Evolutionary conservation across 2,888 invertebrate species (phyloP), one percentile per base, ranked within the genome.

Genomic region (Rhynchonema sp.): DNA sequence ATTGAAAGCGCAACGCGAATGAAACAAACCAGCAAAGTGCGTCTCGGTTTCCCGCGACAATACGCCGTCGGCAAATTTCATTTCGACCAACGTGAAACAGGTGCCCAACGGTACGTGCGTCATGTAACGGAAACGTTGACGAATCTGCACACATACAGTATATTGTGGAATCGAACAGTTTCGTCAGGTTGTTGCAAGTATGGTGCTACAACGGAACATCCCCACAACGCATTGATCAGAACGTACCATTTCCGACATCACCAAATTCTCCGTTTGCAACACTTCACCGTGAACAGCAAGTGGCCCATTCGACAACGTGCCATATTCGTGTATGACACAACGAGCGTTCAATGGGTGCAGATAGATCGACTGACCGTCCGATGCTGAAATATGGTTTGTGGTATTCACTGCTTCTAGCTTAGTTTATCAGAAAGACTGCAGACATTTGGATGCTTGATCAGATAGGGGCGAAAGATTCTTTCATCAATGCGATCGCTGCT

Each of bases 311-410:
- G 85, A 84, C 61, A 92, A 68, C 76, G 81, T 80, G 9, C 88
- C 89, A 78, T 88, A 91, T 61, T 86, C 84, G 61, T 83, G 82
- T 69, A 86, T 85, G 67, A 96, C 74, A 82, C 92, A 86, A 62
- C 85, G 84, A 13, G 87, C 84, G 74, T 94, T 94, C 68, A 94
- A 75, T 22, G 87, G 84, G 75, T 91, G 86, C 63, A 94, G 77
- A 74, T 87, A 96, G 59, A 92, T 82, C 73, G 89, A 86, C 74
- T 91, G 91, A 0, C 92, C 92, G 74, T 90, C 89, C 54, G 81
- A 80, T 65, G 88, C 89, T 86, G 55, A 3, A 30, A 55, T 22
- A n/a, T n/a, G n/a, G n/a, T n/a, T n/a, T n/a, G n/a, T n/a, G n/a
- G n/a, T n/a, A n/a, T n/a, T n/a, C n/a, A n/a, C n/a, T n/a, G n/a